Percentiles rank a stretch among this genome's conserved stretches.
phyloP scores from a whole-genome alignment of 2,888 invertebrate species.

The Callyntrura sp. region DNA sequence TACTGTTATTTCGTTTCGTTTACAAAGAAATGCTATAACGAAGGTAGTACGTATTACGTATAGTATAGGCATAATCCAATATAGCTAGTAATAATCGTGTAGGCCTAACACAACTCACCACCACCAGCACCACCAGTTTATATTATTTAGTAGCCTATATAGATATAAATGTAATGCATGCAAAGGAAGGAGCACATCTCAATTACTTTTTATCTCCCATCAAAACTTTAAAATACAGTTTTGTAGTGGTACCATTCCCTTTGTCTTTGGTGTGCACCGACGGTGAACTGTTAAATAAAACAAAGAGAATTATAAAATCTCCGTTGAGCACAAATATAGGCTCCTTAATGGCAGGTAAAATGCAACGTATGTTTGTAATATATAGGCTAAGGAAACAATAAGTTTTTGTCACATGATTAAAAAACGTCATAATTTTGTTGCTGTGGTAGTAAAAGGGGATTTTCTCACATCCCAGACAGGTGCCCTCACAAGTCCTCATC shows the following conservation, averaged over 20 bases:
- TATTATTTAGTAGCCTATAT: too few species aligned
- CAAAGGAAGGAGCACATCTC: too few species aligned
- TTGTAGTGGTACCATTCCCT: background rate
- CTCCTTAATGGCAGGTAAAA: background rate
- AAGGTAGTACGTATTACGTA: too few species aligned
- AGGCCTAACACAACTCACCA: too few species aligned
- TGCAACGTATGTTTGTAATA: conserved; percentile 2
- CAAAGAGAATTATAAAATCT: background rate
- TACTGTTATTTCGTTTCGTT: too few species aligned
- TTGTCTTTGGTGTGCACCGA: background rate
- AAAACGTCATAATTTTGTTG: conserved; percentile 1
- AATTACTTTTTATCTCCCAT: too few species aligned
- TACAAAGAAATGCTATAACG: too few species aligned
- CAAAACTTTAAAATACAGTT: too few species aligned
- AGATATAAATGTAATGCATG: too few species aligned
- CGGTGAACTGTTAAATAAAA: background rate
- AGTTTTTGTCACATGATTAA: conserved; percentile 52
- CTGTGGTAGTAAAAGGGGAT: conserved; percentile 1
- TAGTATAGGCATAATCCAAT: too few species aligned
- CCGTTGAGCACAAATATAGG: background rate
- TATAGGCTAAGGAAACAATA: background rate
- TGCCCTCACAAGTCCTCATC: conserved; percentile 2
- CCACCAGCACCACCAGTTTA: too few species aligned
- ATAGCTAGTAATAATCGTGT: too few species aligned
- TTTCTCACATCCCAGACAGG: conserved; percentile 2